phyloP scores from a whole-genome alignment of 2,888 invertebrate species.

The Ligdia adustata region DNA sequence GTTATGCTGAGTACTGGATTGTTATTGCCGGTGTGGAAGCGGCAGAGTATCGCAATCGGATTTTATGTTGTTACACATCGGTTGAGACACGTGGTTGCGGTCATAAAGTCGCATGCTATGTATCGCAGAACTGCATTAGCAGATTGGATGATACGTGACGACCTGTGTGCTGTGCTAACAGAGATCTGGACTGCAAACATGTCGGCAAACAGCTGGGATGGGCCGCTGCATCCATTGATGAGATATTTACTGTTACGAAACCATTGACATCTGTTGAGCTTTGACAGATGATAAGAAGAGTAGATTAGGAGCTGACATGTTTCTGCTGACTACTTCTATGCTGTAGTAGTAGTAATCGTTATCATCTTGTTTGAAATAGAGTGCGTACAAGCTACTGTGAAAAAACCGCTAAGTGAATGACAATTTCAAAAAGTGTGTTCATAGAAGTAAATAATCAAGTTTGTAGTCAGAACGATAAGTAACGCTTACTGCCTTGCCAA shows the following conservation, averaged over 20 bases:
- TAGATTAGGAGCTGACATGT: not conserved
- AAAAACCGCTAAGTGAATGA: too few relatives aligned
- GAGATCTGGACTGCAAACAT: slow-evolving; percentile 33
- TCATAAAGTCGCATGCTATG: slow-evolving; percentile 29
- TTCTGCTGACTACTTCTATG: too few relatives aligned
- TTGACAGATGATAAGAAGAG: not conserved
- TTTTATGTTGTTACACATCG: slow-evolving; percentile 24
- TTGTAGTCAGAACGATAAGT: too few relatives aligned
- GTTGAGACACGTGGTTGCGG: slow-evolving; percentile 11
- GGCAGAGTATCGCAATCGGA: slow-evolving; percentile 20
- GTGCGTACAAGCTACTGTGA: too few relatives aligned
- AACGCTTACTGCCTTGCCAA: too few relatives aligned
- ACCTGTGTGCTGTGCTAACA: slow-evolving; percentile 40
- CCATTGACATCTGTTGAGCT: not conserved
- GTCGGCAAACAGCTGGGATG: slow-evolving; percentile 31
- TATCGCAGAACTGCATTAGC: slow-evolving; percentile 42
- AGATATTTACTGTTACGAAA: slow-evolving; percentile 11
- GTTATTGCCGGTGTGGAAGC: slow-evolving; percentile 19
- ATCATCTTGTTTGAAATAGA: too few relatives aligned
- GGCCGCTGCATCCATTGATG: slow-evolving; percentile 11
- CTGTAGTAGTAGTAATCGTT: too few relatives aligned
- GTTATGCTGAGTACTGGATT: slow-evolving; percentile 17
- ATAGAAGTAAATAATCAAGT: too few relatives aligned
- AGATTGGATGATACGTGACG: slow-evolving; percentile 51
- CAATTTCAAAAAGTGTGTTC: too few relatives aligned